These are phyloP conservation scores for Leucophenga varia DNA, from an alignment of 1,140 invertebrate species.

Conservation along the genomic window DNA sequence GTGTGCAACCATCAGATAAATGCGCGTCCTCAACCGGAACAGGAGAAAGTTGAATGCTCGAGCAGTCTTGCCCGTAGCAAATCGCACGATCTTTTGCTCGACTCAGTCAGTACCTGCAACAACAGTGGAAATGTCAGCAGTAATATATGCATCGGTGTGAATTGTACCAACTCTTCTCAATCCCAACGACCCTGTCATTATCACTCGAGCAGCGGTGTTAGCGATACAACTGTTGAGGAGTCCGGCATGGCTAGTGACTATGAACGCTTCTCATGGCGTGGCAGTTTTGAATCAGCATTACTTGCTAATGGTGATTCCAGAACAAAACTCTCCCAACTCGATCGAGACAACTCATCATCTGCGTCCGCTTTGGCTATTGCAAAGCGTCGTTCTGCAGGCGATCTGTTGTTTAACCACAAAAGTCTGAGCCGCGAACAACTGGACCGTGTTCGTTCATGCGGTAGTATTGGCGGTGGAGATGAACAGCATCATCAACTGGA, in stretches of 20 bases:
- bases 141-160: slow-evolving; percentile 16
- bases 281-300: slow-evolving; percentile 84
- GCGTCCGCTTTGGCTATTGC: slow-evolving; percentile 68
- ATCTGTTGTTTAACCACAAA: slow-evolving; percentile 70
- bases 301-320: slow-evolving; percentile 78
- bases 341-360: slow-evolving; percentile 67
- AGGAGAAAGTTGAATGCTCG: slow-evolving; percentile 8
- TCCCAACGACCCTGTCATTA: slow-evolving; percentile 41
- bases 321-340: slow-evolving; percentile 69
- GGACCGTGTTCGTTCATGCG: slow-evolving; percentile 76
- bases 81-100: slow-evolving; percentile 74
- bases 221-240: slow-evolving; percentile 64
- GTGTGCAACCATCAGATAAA: slow-evolving; percentile 26
- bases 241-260: slow-evolving; percentile 77
- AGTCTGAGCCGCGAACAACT: slow-evolving; percentile 73
- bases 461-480: slow-evolving; percentile 72
- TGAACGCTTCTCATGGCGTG: slow-evolving; percentile 85
- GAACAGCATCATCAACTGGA: slow-evolving; percentile 60
- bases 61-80: slow-evolving; percentile 66
- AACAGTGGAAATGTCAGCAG: slow-evolving; percentile 35
- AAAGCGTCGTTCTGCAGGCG: slow-evolving; percentile 75
- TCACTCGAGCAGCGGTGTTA: slow-evolving; percentile 57
- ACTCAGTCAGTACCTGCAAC: slow-evolving; percentile 54
- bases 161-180: slow-evolving; percentile 1
- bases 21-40: slow-evolving; percentile 11